A percentile compares a stretch with the other conserved stretches of the same genome.
phyloP scores from a whole-genome alignment of 2,888 invertebrate species.

The Machimus atricapillus region DNA sequence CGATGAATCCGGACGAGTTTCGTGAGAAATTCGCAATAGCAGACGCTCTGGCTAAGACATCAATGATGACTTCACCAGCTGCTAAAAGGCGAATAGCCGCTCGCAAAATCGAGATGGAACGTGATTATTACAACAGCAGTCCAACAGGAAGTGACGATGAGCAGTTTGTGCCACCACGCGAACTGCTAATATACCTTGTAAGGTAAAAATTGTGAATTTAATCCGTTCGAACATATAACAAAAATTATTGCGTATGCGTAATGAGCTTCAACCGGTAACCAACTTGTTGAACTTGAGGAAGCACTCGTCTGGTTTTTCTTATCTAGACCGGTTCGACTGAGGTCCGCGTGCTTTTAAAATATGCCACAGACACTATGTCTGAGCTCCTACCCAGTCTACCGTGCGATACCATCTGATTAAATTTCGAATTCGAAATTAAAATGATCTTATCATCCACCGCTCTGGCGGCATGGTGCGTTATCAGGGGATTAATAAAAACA shows the following conservation, averaged over 20 bases:
- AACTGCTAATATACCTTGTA: slow-evolving; percentile 70
- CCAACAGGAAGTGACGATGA: slow-evolving; percentile 47
- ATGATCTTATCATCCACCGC: neutral
- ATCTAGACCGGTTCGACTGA: slow-evolving; percentile 26
- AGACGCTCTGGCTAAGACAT: slow-evolving; percentile 67
- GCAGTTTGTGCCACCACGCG: slow-evolving; percentile 68
- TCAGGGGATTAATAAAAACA: neutral
- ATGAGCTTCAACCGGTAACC: slow-evolving; percentile 10
- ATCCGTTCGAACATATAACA: neutral
- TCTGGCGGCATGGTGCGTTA: neutral
- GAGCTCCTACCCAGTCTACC: neutral
- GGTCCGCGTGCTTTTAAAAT: slow-evolving; percentile 6
- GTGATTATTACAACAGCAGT: slow-evolving; percentile 52
- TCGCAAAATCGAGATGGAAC: slow-evolving; percentile 65
- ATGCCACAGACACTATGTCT: slow-evolving; percentile 9
- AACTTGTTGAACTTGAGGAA: slow-evolving; percentile 37
- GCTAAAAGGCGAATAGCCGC: slow-evolving; percentile 66
- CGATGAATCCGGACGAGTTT: slow-evolving; percentile 47
- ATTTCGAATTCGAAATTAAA: neutral
- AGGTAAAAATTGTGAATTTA: slow-evolving; percentile 63
- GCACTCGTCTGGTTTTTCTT: slow-evolving; percentile 10
- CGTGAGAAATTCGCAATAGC: slow-evolving; percentile 66
- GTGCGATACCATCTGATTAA: neutral
- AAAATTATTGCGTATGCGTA: slow-evolving; percentile 8
- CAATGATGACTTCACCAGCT: slow-evolving; percentile 67